These are phyloP conservation scores for Cerceris ruficornis DNA, from an alignment of 2,888 invertebrate genomes.

Conservation along the genomic window DNA sequence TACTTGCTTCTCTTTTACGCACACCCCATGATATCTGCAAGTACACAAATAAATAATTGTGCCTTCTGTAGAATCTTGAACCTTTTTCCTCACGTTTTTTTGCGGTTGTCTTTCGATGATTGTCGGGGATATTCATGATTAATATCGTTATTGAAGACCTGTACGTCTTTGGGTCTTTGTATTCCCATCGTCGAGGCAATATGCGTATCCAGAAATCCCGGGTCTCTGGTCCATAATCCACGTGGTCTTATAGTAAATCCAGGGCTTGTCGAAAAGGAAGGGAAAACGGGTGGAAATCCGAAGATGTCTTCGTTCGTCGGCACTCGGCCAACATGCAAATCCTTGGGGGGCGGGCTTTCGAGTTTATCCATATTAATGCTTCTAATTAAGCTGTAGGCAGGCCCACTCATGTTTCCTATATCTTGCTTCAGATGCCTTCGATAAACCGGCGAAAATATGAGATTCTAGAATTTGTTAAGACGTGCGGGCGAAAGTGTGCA, in stretches of 20 bases:
- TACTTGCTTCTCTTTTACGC: too few relatives aligned
- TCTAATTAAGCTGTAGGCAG: conserved; percentile 63
- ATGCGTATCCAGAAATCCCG: conserved; percentile 20
- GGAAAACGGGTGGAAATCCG: conserved; percentile 49
- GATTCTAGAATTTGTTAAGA: neutral
- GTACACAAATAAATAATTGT: too few relatives aligned
- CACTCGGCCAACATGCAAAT: conserved; percentile 61
- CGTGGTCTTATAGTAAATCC: conserved; percentile 54
- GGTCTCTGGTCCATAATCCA: conserved; percentile 39
- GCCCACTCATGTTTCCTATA: conserved; percentile 24
- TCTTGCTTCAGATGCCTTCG: conserved; percentile 8
- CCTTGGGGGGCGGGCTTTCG: conserved; percentile 20
- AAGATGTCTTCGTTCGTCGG: conserved; percentile 44
- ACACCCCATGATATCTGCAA: too few relatives aligned
- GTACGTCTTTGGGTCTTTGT: neutral
- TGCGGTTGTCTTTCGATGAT: neutral
- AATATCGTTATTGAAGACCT: neutral
- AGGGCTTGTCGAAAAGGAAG: conserved; percentile 52
- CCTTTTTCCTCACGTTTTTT: too few relatives aligned
- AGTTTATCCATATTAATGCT: conserved; percentile 70
- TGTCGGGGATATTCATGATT: neutral
- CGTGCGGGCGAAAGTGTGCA: neutral
- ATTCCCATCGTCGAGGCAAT: conserved; percentile 15
- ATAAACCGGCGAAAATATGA: conserved; percentile 16
- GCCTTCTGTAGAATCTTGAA: too few relatives aligned